A percentile compares a stretch with the other conserved stretches of the same genome.
Evolutionary conservation across 2,888 invertebrate species (phyloP).

Genomic region (Thyatira batis): DNA sequence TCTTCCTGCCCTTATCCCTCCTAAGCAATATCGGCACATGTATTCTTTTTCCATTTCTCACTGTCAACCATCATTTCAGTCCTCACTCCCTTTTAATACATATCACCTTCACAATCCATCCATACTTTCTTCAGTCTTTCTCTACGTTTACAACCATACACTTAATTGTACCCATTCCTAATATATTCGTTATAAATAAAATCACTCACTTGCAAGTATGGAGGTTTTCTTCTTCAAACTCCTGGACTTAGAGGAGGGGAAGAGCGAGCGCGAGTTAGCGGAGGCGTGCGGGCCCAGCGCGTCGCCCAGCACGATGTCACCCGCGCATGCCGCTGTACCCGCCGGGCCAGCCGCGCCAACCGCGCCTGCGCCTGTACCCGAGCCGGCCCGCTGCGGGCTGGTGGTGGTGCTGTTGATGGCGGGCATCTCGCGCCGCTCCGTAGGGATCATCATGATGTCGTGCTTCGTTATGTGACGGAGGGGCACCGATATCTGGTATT

Average conservation of each 20-base stretch:
- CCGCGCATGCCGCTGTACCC: conserved; percentile 10
- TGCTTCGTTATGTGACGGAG: conserved; percentile 65
- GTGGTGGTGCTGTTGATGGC: conserved; percentile 48
- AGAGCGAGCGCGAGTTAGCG: conserved; percentile 81
- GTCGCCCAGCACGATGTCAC: conserved; percentile 13
- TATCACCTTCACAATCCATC: too few species aligned
- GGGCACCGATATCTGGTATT: conserved; percentile 63
- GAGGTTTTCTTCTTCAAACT: conserved; percentile 89
- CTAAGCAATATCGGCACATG: too few species aligned
- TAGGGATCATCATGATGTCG: conserved; percentile 62
- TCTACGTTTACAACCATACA: too few species aligned
- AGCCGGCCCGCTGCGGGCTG: conserved; percentile 56
- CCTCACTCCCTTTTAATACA: not conserved
- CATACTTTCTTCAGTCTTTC: too few species aligned
- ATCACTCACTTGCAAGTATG: conserved; percentile 86
- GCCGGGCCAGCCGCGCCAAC: conserved; percentile 11
- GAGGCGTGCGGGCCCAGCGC: conserved; percentile 73
- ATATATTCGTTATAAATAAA: not conserved
- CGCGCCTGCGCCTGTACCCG: conserved; percentile 20
- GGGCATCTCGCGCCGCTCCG: conserved; percentile 52
- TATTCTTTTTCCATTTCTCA: too few species aligned
- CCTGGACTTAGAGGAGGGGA: conserved; percentile 82
- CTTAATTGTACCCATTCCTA: too few species aligned
- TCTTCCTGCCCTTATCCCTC: too few species aligned
- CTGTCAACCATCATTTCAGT: too few species aligned